phyloP scores from a whole-genome alignment of 2,888 invertebrate genomes.

The Petrolisthes cinctipes region DNA sequence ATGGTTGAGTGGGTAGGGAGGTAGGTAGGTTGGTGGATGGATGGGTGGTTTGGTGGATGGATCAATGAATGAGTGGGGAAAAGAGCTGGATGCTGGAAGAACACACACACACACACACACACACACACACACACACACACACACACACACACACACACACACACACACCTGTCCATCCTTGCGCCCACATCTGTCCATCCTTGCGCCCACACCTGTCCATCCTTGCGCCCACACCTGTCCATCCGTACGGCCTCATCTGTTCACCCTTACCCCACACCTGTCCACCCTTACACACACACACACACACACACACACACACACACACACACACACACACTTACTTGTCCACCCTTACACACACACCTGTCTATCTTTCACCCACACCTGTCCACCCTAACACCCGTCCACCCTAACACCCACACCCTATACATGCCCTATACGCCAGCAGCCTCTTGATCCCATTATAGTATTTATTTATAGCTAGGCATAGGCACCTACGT shows the following conservation, averaged over 20 bases:
- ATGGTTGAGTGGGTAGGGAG: background rate
- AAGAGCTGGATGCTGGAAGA: too few relatives aligned
- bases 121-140: slow-evolving; percentile 2
- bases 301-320: background rate
- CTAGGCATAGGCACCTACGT: too few relatives aligned
- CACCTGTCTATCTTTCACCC: background rate
- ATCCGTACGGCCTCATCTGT: background rate
- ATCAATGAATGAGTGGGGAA: background rate
- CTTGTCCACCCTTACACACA: background rate
- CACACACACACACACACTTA: background rate
- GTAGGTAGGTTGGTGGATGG: background rate
- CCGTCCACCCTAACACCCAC: background rate
- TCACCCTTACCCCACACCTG: background rate
- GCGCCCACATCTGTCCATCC: background rate
- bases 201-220: background rate
- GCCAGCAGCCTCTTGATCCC: too few relatives aligned
- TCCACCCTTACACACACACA: background rate
- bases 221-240: background rate
- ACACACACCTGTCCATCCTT: background rate
- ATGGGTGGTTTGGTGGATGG: background rate
- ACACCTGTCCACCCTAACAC: background rate
- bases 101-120: slow-evolving; percentile 6
- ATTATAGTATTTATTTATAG: too few relatives aligned
- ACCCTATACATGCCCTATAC: too few relatives aligned
- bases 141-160: slow-evolving; percentile 10